Base-by-base conservation (phyloP, 2,797 vertebrate genomes). In the Enteromius mattozi region DNA sequence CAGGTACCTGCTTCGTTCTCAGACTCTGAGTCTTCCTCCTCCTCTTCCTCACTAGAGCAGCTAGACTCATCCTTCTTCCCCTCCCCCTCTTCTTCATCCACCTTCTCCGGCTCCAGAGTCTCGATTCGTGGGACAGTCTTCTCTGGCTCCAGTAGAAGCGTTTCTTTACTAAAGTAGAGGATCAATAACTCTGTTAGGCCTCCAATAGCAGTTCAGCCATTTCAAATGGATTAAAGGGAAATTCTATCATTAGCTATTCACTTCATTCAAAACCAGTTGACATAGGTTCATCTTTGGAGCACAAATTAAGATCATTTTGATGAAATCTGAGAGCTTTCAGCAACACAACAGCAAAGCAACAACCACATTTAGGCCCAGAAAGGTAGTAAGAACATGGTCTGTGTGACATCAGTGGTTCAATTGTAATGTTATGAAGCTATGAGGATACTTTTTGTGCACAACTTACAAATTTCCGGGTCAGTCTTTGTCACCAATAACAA, bases 51-150 rank as follows among this genome's bases (percentile, higher is more conserved):
- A 89, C 98, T 99, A 87, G 98, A 99, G 90, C 98, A 99, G 94
- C 98, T 99, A 0, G 98, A 99, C 87, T 99, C 98, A 87, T 99
- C 98, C 91, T 99, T 99, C 93, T 99, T 99, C 45, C 96, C 97
- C 88, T 99, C 97, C 78, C 98, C 97, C 81, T 99, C 97, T 70
- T 97, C 98, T 74, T 99, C 97, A 81, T 99, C 98, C 87, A 94
- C 97, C 89, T 99, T 99, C 93, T 99, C 98, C 0, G 96, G 96
- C 83, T 99, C 98, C 84, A 98, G 93, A 91, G 97, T 96, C 87
- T 99, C 98, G 72, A 98, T 98, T 88, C 96, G 95, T 56, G 96
- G 96, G 72, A 95, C 95, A 56, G 91, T 95, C 92, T 99, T 99
- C 83, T 99, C 97, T 17, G 96, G 96, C 88, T 99, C 98, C 91